Conservation (phyloP, 2,113 vertebrate species). For the Cettia cetti region DNA sequence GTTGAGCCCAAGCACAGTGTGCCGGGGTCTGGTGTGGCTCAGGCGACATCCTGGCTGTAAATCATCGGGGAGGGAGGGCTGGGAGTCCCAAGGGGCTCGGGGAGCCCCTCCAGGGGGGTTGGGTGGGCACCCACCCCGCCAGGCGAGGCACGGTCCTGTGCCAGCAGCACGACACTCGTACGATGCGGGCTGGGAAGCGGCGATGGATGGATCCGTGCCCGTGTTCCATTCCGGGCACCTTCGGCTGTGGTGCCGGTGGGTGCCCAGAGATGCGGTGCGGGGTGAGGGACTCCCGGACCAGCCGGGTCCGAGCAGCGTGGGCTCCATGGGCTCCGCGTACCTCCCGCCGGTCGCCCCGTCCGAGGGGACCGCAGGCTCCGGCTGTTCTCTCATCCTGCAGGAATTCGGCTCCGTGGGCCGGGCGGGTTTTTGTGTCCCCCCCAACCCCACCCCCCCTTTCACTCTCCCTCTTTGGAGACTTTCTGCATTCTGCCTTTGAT, state of each 20-base stretch:
- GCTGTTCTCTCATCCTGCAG: slow-evolving; percentile 41
- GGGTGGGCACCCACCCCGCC: background rate
- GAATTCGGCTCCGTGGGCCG: slow-evolving; percentile 27
- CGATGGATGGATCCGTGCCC: fast-evolving
- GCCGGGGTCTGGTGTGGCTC: background rate
- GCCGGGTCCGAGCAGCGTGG: background rate
- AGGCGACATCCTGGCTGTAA: background rate
- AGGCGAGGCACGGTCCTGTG: background rate
- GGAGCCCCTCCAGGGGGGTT: background rate
- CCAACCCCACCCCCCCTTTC: background rate
- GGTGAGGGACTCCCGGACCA: background rate
- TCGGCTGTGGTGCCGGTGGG: background rate
- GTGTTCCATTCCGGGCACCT: background rate
- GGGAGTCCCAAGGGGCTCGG: background rate
- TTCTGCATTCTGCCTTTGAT: slow-evolving; percentile 73
- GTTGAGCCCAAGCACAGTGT: background rate
- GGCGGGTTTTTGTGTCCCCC: background rate
- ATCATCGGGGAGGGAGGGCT: background rate
- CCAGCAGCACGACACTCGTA: background rate
- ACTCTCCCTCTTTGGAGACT: slow-evolving; percentile 39
- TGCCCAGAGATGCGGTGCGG: background rate
- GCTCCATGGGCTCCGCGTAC: background rate
- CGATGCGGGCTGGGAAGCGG: background rate
- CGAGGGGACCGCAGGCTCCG: background rate
- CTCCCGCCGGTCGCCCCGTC: background rate